Conservation (phyloP, 1,140 invertebrate genomes). For the Metopolophium dirhodum region DNA sequence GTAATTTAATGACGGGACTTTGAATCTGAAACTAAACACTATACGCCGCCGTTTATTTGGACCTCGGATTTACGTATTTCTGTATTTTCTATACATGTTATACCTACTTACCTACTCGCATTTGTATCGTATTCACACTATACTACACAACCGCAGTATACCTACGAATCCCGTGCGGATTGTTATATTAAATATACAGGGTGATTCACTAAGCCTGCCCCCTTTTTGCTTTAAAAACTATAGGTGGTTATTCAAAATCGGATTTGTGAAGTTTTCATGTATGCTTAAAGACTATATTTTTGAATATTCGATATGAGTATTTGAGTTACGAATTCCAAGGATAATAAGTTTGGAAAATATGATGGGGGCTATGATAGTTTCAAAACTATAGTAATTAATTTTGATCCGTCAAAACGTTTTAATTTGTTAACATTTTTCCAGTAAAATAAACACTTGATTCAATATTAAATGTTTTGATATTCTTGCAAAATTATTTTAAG, state of each 20-base stretch:
- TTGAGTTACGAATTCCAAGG: neutral
- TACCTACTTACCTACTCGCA: neutral
- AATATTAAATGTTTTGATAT: too few species aligned
- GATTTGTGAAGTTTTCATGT: neutral
- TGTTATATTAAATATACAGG: too few species aligned
- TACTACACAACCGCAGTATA: neutral
- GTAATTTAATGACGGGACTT: neutral
- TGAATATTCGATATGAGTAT: neutral
- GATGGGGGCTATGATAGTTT: too few species aligned
- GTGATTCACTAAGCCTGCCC: neutral
- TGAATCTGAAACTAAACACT: neutral
- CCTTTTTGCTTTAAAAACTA: neutral
- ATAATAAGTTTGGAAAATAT: too few species aligned
- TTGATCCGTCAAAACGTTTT: too few species aligned
- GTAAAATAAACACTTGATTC: too few species aligned
- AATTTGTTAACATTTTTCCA: too few species aligned
- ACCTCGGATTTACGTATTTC: neutral
- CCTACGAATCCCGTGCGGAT: neutral
- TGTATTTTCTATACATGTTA: neutral
- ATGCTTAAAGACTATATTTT: neutral
- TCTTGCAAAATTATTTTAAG: neutral
- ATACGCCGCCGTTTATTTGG: neutral
- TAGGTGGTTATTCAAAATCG: neutral
- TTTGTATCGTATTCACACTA: neutral
- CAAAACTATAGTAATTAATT: too few species aligned